Conservation (phyloP, 2,888 invertebrate genomes). For the Plebejus anna region DNA sequence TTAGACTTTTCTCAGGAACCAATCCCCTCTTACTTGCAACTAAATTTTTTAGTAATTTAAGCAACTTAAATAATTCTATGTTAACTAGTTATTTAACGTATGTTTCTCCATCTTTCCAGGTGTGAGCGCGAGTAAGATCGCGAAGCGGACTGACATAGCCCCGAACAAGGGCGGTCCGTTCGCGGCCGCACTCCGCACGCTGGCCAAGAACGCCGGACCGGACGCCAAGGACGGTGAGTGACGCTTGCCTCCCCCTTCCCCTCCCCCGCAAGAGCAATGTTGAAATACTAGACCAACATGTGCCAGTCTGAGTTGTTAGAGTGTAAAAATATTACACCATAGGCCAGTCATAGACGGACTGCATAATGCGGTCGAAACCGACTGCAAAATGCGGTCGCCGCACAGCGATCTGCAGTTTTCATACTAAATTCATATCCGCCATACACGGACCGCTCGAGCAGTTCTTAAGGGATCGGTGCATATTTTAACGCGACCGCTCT, state of each 20-base stretch:
- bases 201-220: constrained; percentile 94
- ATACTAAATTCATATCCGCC: too few relatives aligned
- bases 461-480: too few relatives aligned
- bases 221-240: constrained; percentile 83
- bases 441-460: too few relatives aligned
- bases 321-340: too few relatives aligned
- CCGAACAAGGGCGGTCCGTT: constrained; percentile 85
- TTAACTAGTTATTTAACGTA: neutral
- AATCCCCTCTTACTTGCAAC: too few relatives aligned
- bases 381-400: too few relatives aligned
- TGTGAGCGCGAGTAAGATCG: constrained; percentile 67
- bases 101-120: constrained; percentile 55
- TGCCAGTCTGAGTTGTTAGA: neutral
- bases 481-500: too few relatives aligned
- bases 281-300: constrained; percentile 22
- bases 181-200: constrained; percentile 93
- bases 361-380: too few relatives aligned
- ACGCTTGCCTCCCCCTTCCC: constrained; percentile 33
- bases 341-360: too few relatives aligned
- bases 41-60: neutral
- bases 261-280: constrained; percentile 37
- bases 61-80: neutral
- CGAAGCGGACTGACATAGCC: constrained; percentile 67
- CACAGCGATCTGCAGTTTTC: too few relatives aligned
- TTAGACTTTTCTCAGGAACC: too few relatives aligned